A percentile compares a stretch with the other conserved stretches of the same genome.
phyloP scores from a whole-genome alignment of 1,140 invertebrate species.

The Atta cephalotes region DNA sequence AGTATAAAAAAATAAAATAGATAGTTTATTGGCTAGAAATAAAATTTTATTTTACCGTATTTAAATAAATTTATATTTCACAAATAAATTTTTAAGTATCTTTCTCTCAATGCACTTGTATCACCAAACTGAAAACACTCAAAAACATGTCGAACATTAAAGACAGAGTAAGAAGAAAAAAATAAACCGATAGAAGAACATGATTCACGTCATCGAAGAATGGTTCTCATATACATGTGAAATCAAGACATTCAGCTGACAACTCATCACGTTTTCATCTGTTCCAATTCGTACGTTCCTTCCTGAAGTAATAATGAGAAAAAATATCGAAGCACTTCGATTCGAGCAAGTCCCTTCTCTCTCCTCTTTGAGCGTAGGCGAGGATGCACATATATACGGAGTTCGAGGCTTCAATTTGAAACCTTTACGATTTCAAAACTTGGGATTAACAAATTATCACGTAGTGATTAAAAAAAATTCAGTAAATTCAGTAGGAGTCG shows the following conservation, averaged over 20 bases:
- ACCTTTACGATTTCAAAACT: not conserved
- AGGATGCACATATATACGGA: not conserved
- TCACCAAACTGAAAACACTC: too few relatives aligned
- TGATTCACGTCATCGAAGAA: slow-evolving; percentile 66
- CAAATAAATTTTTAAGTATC: too few relatives aligned
- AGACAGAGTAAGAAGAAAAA: not conserved
- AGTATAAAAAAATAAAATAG: too few relatives aligned
- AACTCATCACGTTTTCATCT: slow-evolving; percentile 46
- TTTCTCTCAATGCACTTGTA: too few relatives aligned
- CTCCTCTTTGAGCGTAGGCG: not conserved
- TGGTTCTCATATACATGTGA: slow-evolving; percentile 47
- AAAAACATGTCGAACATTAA: not conserved
- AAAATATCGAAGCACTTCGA: slow-evolving; percentile 15
- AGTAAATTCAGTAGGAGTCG: not conserved
- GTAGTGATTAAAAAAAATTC: slow-evolving; percentile 3
- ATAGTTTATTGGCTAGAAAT: too few relatives aligned
- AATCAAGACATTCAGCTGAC: slow-evolving; percentile 58
- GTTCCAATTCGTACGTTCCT: slow-evolving; percentile 42
- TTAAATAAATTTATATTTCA: too few relatives aligned
- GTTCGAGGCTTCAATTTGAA: not conserved
- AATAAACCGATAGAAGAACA: slow-evolving; percentile 55
- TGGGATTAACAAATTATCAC: not conserved
- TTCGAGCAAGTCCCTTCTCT: not conserved
- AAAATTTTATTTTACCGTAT: too few relatives aligned
- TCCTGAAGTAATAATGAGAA: slow-evolving; percentile 54